Evolutionary conservation across 2,113 vertebrate genomes (phyloP).

Genomic region (Coptodon bakossiorum): DNA sequence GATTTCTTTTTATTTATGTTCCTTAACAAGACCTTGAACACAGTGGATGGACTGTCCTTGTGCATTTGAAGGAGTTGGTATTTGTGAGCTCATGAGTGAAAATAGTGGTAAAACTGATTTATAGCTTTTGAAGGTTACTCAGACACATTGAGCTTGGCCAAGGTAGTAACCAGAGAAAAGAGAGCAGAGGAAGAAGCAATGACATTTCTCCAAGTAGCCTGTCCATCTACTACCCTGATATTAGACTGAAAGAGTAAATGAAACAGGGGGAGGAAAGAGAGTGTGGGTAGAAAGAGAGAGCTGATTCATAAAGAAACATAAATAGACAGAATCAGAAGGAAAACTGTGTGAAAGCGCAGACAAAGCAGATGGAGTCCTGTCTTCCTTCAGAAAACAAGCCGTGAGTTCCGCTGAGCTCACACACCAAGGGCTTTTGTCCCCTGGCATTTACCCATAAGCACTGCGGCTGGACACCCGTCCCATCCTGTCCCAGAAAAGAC

Average conservation of each 20-base stretch:
- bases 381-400: constrained; percentile 52
- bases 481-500: constrained; percentile 38
- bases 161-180: neutral
- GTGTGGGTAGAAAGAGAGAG: neutral
- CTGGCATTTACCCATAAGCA: constrained; percentile 6
- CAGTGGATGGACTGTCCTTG: neutral
- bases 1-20: neutral
- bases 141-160: neutral
- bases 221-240: neutral
- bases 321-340: constrained; percentile 44
- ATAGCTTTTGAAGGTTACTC: neutral
- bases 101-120: neutral
- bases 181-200: neutral
- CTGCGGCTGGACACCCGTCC: constrained; percentile 28
- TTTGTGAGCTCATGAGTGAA: neutral
- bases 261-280: neutral
- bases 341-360: constrained; percentile 40
- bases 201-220: neutral
- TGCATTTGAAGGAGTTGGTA: neutral
- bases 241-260: constrained; percentile 28
- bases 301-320: constrained; percentile 37
- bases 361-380: constrained; percentile 28
- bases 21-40: neutral
- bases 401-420: constrained; percentile 18
- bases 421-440: constrained; percentile 10